phyloP scores from a whole-genome alignment of 2,888 invertebrate species.

The Hirtodrosophila confusa region DNA sequence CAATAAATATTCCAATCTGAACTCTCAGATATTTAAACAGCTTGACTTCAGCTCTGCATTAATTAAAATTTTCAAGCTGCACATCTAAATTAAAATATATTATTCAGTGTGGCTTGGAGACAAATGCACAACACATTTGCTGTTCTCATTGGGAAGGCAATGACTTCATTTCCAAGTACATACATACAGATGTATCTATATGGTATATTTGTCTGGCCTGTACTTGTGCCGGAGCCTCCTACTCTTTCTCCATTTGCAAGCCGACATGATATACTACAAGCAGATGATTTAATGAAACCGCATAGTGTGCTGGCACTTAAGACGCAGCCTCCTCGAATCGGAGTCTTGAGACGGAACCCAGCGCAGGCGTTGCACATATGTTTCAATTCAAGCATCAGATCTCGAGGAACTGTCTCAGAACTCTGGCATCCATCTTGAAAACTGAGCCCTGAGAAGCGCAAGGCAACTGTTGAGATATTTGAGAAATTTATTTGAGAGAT shows the following conservation, averaged over 20 bases:
- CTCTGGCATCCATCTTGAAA: conserved; percentile 69
- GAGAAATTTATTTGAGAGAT: conserved; percentile 2
- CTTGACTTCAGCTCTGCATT: background rate
- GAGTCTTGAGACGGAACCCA: conserved; percentile 28
- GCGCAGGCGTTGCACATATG: conserved; percentile 67
- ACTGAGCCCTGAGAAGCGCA: conserved; percentile 30
- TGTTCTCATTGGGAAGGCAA: conserved; percentile 45
- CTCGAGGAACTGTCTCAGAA: conserved; percentile 14
- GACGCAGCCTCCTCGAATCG: conserved; percentile 39
- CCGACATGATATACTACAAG: conserved; percentile 71
- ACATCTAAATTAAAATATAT: conserved; percentile 15
- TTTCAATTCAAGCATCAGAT: conserved; percentile 62
- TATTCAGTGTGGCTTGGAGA: conserved; percentile 7
- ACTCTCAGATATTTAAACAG: background rate
- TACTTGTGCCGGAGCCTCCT: conserved; percentile 49
- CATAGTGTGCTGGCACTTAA: conserved; percentile 63
- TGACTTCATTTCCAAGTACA: conserved; percentile 62
- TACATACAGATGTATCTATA: conserved; percentile 2
- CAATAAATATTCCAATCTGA: background rate
- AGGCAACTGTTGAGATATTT: conserved; percentile 18
- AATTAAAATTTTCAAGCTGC: conserved; percentile 14
- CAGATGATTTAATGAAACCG: conserved; percentile 81
- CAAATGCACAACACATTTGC: conserved; percentile 33
- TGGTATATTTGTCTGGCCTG: conserved; percentile 61
- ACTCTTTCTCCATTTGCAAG: conserved; percentile 36